Base-by-base conservation (phyloP, 2,113 vertebrate genomes). In the Ceyx melanurus region DNA sequence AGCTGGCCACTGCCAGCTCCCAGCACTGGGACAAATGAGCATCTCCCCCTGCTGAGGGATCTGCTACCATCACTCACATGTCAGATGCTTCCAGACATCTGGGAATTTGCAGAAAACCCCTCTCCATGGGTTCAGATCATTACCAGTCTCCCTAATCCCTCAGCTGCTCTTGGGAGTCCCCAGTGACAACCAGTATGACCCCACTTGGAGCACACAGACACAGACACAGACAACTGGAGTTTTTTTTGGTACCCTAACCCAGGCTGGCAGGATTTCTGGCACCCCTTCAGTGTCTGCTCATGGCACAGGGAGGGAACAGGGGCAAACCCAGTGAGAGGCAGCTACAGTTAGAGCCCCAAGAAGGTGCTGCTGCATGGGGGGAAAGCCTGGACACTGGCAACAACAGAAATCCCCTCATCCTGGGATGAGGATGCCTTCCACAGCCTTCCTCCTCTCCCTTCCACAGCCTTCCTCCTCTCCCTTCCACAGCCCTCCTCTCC, bases 331-430 rank as follows among this genome's bases (percentile, higher is more conserved):
- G 56, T 4, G 19, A 76, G 51, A 65, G 16, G 5, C 23, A 18
- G 62, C 42, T 13, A 7, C 3, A 2, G 10, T 20, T 16, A 21
- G 18, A 8, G 43, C 50, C 19, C 6, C 3, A 3, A 3, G 23
- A 35, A 15, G 6, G 3, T 6, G 12, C 2, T 10, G 29, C 56
- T 64, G 64, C 5, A 20, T 23, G 11, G 19, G 42, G 22, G 66
- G 51, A 73, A 51, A 67, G 31, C 46, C 53, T 33, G 17, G 19
- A 15, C 28, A 11, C 9, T 2, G 2, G 6, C 42, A 53, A 43
- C 28, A 29, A 53, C 0, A 42, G 43, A 23, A 35, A 26, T 80
- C 25, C 21, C 42, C 56, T 57, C 18, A 13, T 48, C 35, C 0
- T 42, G 18, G 48, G 56, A 57, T 5, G 10, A 68, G 28, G 28